Percentiles rank a stretch among this genome's conserved stretches.
These are phyloP conservation scores for Chrysaora quinquecirrha DNA, from an alignment of 30 jellyfish, hydroid and myxozoan genomes.

Conservation along the genomic window DNA sequence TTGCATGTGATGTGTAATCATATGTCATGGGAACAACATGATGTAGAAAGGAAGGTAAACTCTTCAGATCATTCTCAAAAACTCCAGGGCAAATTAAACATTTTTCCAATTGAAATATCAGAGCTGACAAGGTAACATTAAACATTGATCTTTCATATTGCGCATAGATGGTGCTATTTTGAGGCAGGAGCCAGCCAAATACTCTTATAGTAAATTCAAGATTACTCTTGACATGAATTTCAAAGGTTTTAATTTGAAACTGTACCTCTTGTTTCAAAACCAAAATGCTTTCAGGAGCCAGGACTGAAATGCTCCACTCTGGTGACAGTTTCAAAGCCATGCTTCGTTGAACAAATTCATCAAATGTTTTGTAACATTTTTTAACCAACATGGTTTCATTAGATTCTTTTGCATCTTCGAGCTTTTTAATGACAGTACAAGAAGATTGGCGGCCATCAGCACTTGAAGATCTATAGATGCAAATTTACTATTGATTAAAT, in stretches of 20 bases:
- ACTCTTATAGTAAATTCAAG: background rate
- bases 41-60: background rate
- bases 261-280: background rate
- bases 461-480: background rate
- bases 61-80: background rate
- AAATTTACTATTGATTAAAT: too few species aligned
- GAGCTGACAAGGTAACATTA: slow-evolving; percentile 5
- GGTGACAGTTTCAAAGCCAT: background rate
- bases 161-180: background rate
- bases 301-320: background rate
- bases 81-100: too few species aligned
- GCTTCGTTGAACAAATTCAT: background rate
- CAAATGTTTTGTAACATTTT: background rate
- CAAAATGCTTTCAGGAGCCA: background rate
- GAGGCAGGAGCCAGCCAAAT: slow-evolving; percentile 8
- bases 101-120: background rate
- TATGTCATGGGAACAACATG: background rate
- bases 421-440: background rate
- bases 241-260: background rate
- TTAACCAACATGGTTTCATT: too few species aligned
- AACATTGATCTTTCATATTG: slow-evolving; percentile 12
- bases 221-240: too few species aligned
- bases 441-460: background rate
- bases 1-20: background rate
- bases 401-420: background rate